These are phyloP conservation scores for Barnardius zonarius DNA, from an alignment of 2,113 vertebrate species.

Conservation along the genomic window DNA sequence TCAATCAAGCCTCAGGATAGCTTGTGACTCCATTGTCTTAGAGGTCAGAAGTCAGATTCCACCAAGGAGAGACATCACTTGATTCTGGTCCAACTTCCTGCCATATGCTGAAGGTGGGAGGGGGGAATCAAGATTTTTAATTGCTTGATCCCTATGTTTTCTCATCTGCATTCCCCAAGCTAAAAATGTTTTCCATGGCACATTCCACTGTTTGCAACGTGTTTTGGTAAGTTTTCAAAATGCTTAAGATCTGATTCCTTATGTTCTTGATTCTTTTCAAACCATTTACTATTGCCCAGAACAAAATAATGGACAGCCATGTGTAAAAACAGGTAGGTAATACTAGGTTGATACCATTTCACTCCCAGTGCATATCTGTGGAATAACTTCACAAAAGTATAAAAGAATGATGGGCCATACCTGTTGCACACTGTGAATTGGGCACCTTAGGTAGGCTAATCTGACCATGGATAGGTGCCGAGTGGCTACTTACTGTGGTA, in stretches of 20 bases:
- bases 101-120: slow-evolving; percentile 70
- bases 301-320: neutral
- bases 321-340: neutral
- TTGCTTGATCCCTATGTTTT: slow-evolving; percentile 45
- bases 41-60: slow-evolving; percentile 66
- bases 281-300: neutral
- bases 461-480: neutral
- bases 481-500: neutral
- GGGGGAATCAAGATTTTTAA: slow-evolving; percentile 60
- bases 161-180: slow-evolving; percentile 58
- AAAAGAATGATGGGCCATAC: neutral
- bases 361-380: neutral
- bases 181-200: slow-evolving; percentile 37
- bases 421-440: neutral
- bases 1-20: slow-evolving; percentile 74
- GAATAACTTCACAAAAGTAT: neutral
- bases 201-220: neutral
- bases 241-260: neutral
- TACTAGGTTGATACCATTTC: neutral
- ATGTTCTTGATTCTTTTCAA: neutral
- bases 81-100: slow-evolving; percentile 71
- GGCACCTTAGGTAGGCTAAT: neutral
- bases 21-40: slow-evolving; percentile 75
- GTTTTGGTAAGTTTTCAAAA: slow-evolving; percentile 3
- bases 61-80: slow-evolving; percentile 61